These are phyloP conservation scores for Stenodema calcarata DNA, from an alignment of 2,888 invertebrate species.

Conservation along the genomic window DNA sequence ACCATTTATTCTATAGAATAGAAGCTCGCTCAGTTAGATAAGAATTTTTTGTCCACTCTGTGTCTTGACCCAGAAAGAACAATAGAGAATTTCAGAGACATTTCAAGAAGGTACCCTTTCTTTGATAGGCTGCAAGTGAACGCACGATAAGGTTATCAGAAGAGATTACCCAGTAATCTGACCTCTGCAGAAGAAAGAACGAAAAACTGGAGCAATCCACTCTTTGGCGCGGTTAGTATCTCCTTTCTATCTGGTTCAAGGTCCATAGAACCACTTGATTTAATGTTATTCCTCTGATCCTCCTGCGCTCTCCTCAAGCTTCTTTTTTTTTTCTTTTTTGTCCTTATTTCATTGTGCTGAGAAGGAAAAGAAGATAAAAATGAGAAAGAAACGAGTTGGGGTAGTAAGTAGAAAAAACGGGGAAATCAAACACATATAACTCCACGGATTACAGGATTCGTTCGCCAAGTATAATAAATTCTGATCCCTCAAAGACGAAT, in stretches of 20 bases:
- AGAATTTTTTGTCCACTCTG: too few species aligned
- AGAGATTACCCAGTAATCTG: slow-evolving; percentile 12
- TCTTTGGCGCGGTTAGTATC: background rate
- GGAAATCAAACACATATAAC: background rate
- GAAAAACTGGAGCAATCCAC: slow-evolving; percentile 23
- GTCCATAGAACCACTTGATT: slow-evolving; percentile 14
- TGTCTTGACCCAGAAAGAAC: background rate
- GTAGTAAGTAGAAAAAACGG: background rate
- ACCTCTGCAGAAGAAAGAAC: background rate
- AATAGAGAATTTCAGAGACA: background rate
- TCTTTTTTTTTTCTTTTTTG: background rate
- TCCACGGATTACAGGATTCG: background rate
- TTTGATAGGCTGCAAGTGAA: background rate
- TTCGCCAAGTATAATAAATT: background rate
- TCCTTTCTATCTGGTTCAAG: slow-evolving; percentile 7
- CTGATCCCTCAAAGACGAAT: background rate
- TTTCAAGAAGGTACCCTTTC: background rate
- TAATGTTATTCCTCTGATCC: slow-evolving; percentile 17
- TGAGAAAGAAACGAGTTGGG: background rate
- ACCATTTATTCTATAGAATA: too few species aligned
- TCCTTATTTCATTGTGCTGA: slow-evolving; percentile 5
- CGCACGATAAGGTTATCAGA: background rate
- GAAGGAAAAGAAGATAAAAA: background rate
- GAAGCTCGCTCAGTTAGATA: too few species aligned
- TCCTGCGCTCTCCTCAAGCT: background rate